These are phyloP conservation scores for Tetropium fuscum DNA, from an alignment of 2,888 invertebrate species.

Conservation along the genomic window DNA sequence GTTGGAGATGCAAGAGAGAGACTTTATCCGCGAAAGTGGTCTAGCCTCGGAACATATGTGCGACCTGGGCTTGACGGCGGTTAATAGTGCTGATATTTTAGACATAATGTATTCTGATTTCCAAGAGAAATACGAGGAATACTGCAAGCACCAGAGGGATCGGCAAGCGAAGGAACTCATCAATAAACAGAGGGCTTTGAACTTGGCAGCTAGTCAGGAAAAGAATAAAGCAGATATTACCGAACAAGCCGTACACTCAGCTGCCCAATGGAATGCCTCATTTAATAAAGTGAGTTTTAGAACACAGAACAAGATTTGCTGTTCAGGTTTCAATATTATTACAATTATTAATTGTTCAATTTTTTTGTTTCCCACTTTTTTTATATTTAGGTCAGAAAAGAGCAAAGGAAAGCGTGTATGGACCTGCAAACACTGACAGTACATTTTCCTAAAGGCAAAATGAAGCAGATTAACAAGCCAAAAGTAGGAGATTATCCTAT, in stretches of 20 bases:
- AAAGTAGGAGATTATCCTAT: slow-evolving; percentile 86
- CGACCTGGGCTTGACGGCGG: slow-evolving; percentile 93
- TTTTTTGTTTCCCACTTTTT: background rate
- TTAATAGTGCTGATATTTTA: slow-evolving; percentile 91
- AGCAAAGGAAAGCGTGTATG: slow-evolving; percentile 84
- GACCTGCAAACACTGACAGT: slow-evolving; percentile 94
- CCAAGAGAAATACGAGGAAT: slow-evolving; percentile 94
- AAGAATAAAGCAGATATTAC: slow-evolving; percentile 76
- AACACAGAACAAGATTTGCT: too few relatives aligned
- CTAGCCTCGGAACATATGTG: slow-evolving; percentile 92
- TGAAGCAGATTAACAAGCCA: slow-evolving; percentile 64
- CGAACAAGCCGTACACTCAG: slow-evolving; percentile 86
- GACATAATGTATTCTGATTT: slow-evolving; percentile 97
- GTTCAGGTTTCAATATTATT: slow-evolving; percentile 11
- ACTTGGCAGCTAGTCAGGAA: slow-evolving; percentile 69
- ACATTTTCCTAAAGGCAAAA: slow-evolving; percentile 76
- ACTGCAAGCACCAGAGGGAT: slow-evolving; percentile 78
- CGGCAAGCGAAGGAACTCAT: slow-evolving; percentile 78
- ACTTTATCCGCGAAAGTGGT: slow-evolving; percentile 82
- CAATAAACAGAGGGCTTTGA: slow-evolving; percentile 75
- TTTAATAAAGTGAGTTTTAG: slow-evolving; percentile 80
- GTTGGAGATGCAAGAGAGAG: slow-evolving; percentile 92
- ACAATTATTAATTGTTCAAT: slow-evolving; percentile 18
- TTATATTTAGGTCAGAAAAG: slow-evolving; percentile 69
- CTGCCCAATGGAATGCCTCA: slow-evolving; percentile 89